Evolutionary conservation across 2,797 vertebrate genomes (phyloP).

Genomic region (Chelidonichthys spinosus): DNA sequence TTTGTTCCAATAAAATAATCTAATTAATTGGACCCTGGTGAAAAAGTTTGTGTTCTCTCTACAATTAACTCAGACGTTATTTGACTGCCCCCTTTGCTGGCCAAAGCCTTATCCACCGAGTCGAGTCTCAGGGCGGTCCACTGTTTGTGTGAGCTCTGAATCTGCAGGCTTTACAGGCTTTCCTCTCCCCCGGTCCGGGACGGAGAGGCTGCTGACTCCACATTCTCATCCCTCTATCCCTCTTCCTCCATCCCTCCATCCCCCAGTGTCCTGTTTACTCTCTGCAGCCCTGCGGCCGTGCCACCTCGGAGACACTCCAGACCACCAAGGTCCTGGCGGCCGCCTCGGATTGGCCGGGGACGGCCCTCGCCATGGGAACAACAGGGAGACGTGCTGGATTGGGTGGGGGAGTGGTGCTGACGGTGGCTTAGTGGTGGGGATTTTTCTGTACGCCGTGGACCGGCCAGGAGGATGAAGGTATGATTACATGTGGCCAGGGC

Average conservation of each 20-base stretch:
- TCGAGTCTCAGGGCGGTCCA: constrained; percentile 67
- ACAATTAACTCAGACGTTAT: constrained; percentile 58
- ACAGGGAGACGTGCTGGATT: constrained; percentile 64
- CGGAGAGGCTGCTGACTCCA: constrained; percentile 78
- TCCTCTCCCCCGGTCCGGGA: constrained; percentile 72
- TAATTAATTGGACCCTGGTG: constrained; percentile 30
- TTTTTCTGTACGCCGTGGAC: constrained; percentile 58
- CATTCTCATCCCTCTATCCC: constrained; percentile 79
- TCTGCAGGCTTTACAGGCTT: constrained; percentile 80
- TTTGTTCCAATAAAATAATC: constrained; percentile 25
- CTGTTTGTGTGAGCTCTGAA: constrained; percentile 78
- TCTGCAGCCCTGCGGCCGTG: constrained; percentile 75
- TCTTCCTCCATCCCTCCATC: constrained; percentile 73
- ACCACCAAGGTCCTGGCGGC: constrained; percentile 80
- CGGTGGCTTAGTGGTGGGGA: constrained; percentile 68
- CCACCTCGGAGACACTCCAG: constrained; percentile 83
- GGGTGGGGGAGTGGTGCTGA: constrained; percentile 70
- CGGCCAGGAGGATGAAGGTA: constrained; percentile 55
- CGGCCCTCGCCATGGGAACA: constrained; percentile 67
- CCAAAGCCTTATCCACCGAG: constrained; percentile 64
- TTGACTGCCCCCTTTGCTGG: constrained; percentile 60
- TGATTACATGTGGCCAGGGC: constrained; percentile 70
- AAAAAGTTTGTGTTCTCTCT: constrained; percentile 45
- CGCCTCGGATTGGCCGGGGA: constrained; percentile 52
- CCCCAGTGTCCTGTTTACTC: constrained; percentile 82